Evolutionary conservation across 2,888 invertebrate species (phyloP), one percentile per base, ranked within the genome.

Genomic region (Pachycephus smyrnensis): DNA sequence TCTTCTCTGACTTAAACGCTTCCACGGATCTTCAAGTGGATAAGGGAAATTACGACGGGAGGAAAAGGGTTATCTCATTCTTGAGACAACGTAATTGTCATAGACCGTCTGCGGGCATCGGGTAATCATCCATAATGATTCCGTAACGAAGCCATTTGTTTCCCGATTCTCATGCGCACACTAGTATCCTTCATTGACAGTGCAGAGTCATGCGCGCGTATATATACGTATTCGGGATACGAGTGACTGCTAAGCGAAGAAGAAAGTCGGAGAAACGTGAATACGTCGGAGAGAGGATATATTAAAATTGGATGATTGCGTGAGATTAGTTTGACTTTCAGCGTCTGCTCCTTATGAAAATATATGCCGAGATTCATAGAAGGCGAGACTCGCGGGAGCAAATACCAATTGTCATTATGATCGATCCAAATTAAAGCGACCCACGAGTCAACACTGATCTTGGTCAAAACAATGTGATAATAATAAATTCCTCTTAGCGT

Each of bases 291-390:
- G 23, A 55, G 23, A 55, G 9, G 55, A 23, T 55, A 40, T 40
- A 55, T 55, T 55, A 80, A 85, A 87, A 89, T 88, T 89, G 85
- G 85, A 87, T 88, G 86, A 89, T 89, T 88, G 87, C 82, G 84
- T 82, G 75, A 86, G 86, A 88, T 87, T 87, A 84, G 86, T 82
- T 81, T 85, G 85, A 86, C 82, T 87, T 85, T 84, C 82, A 80
- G 9, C 23, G 55, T 55, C 23, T 55, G 55, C 23, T 23, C 9
- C 55, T 55, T 55, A 55, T 55, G 23, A 55, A 55, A 55, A 55
- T 23, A 55, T 55, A 55, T 55, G 55, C 23, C 15, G 55, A 23
- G 55, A 23, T 9, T 55, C 55, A 55, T 23, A 23, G 23, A 55
- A 55, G 55, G 9, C 55, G 23, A 55, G 55, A 55, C 55, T 55